A percentile compares a stretch with the other conserved stretches of the same genome.
These are phyloP conservation scores for Aspidiotus destructor DNA, from an alignment of 2,888 invertebrate genomes.

Conservation along the genomic window DNA sequence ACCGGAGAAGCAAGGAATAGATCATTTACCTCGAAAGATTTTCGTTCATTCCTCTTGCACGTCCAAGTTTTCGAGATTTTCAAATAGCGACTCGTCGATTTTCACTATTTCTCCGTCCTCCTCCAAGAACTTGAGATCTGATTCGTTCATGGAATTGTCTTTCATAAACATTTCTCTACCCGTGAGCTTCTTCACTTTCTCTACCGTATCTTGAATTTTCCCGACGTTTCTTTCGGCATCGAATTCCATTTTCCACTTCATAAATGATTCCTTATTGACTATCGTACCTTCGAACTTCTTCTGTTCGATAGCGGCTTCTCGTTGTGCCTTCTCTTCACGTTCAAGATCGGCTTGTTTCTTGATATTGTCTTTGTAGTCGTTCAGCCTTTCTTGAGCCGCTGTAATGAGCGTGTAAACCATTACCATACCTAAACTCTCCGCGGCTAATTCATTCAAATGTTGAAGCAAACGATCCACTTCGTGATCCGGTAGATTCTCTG, in stretches of 20 bases:
- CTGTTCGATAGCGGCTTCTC: constrained; percentile 66
- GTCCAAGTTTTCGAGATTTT: constrained; percentile 66
- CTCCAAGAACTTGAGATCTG: constrained; percentile 90
- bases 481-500: constrained; percentile 64
- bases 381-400: constrained; percentile 85
- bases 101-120: constrained; percentile 76
- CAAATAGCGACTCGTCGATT: constrained; percentile 87
- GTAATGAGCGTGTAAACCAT: constrained; percentile 95
- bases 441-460: constrained; percentile 57
- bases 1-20: too few species aligned
- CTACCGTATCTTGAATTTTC: constrained; percentile 55
- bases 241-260: constrained; percentile 88
- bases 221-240: constrained; percentile 69
- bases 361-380: constrained; percentile 67
- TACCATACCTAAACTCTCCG: constrained; percentile 90
- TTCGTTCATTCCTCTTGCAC: constrained; percentile 54
- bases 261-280: constrained; percentile 89
- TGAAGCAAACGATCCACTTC: constrained; percentile 55
- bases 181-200: constrained; percentile 68
- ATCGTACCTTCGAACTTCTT: constrained; percentile 92
- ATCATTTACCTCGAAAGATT: too few species aligned
- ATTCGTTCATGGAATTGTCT: constrained; percentile 87
- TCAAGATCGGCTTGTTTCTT: constrained; percentile 63
- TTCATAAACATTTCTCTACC: constrained; percentile 90
- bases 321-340: constrained; percentile 57